These are phyloP conservation scores for Coracopsis vasa DNA, from an alignment of 2,113 vertebrate genomes.

Conservation along the genomic window DNA sequence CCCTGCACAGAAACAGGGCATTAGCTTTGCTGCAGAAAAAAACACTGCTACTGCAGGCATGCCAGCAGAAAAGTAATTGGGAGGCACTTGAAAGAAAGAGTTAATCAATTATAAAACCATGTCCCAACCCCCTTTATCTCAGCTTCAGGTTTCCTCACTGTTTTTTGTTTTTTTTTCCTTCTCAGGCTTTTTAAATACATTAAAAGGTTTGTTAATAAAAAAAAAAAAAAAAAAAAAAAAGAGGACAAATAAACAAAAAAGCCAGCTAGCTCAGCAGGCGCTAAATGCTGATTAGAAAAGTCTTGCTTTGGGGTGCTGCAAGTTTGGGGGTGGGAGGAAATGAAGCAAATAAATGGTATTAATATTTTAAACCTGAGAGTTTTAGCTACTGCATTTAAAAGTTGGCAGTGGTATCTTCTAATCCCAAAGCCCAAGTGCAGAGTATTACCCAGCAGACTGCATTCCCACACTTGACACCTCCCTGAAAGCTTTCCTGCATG, in stretches of 20 bases:
- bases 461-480: conserved; percentile 47
- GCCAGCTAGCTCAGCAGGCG: not conserved
- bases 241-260: not conserved
- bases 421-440: conserved; percentile 47
- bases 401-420: conserved; percentile 41
- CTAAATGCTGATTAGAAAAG: conserved; percentile 42
- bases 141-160: not conserved
- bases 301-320: not conserved
- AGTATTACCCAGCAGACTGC: conserved; percentile 15
- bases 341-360: conserved; percentile 59
- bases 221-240: not conserved
- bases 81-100: conserved; percentile 10
- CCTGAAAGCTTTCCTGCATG: conserved; percentile 32
- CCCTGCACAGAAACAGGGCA: not conserved
- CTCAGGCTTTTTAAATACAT: not conserved
- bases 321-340: not conserved
- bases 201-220: not conserved
- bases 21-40: not conserved
- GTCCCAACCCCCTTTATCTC: not conserved
- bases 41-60: not conserved
- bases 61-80: not conserved
- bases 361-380: conserved; percentile 56
- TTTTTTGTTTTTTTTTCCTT: not conserved
- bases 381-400: conserved; percentile 52
- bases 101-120: conserved; percentile 4